These are phyloP conservation scores for Harpalus rufipes DNA, from an alignment of 2,888 invertebrate genomes.

Conservation along the genomic window DNA sequence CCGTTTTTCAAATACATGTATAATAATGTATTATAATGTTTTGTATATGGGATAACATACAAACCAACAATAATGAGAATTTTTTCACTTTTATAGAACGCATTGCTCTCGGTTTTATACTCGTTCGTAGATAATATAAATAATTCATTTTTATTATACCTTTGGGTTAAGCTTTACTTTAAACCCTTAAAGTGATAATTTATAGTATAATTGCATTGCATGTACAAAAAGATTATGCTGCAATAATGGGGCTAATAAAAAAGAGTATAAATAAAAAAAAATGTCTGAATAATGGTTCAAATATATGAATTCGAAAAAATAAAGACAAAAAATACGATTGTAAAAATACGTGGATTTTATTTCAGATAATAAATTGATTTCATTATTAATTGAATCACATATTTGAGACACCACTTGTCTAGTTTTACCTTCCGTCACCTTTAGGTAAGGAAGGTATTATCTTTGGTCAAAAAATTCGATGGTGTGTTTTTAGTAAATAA, in stretches of 20 bases:
- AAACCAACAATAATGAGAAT: not conserved
- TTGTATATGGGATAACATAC: not conserved
- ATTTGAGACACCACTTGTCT: too few species aligned
- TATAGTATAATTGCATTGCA: constrained; percentile 5
- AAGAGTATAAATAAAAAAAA: not conserved
- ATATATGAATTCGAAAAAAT: not conserved
- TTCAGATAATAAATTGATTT: too few species aligned
- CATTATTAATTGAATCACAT: too few species aligned
- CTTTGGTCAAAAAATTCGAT: too few species aligned
- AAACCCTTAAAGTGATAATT: constrained; percentile 5
- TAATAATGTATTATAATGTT: not conserved
- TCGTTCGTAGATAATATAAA: constrained; percentile 14
- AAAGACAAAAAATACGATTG: too few species aligned
- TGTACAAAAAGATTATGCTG: constrained; percentile 5
- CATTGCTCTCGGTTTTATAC: not conserved
- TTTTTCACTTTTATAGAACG: constrained; percentile 9
- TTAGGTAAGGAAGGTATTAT: too few species aligned
- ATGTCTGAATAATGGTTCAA: not conserved
- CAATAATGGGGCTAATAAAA: not conserved
- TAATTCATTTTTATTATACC: constrained; percentile 24
- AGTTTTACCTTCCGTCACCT: too few species aligned
- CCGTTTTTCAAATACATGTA: not conserved
- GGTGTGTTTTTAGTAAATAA: too few species aligned
- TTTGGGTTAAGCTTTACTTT: constrained; percentile 2
- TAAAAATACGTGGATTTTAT: too few species aligned